Conservation (phyloP, 2,888 invertebrate species). For the Hirtodrosophila cameraria region DNA sequence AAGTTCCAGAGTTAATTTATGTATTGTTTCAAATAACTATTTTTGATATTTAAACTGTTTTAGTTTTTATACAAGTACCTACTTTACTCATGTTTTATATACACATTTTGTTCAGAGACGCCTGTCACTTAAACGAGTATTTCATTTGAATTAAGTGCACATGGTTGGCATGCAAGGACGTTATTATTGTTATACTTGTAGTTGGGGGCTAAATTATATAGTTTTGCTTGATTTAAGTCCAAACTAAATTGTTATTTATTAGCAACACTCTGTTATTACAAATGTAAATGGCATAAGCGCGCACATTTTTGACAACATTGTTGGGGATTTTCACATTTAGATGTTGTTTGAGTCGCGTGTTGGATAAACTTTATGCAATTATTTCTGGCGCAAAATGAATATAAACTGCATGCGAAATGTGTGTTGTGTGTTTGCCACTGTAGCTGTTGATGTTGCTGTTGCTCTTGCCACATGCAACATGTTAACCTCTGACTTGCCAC, state of each 20-base stretch:
- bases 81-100: constrained; percentile 1
- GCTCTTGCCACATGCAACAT: constrained; percentile 70
- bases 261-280: constrained; percentile 10
- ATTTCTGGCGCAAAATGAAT: constrained; percentile 55
- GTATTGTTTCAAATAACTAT: no score
- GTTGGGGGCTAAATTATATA: constrained; percentile 64
- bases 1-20: no score
- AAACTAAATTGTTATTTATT: constrained; percentile 67
- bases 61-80: no score
- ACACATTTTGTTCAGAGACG: background rate
- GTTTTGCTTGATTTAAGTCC: constrained; percentile 61
- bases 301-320: constrained; percentile 59
- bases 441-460: no score
- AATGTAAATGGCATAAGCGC: constrained; percentile 43
- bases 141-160: constrained; percentile 19
- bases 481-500: constrained; percentile 51
- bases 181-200: constrained; percentile 22
- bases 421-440: constrained; percentile 9
- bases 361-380: constrained; percentile 57
- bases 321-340: constrained; percentile 15
- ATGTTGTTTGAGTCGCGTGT: constrained; percentile 49
- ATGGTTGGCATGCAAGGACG: constrained; percentile 41
- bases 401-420: constrained; percentile 53
- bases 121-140: constrained; percentile 28
- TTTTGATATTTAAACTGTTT: no score